Conservation (phyloP, 2,888 invertebrate genomes). For the Erebia epiphron region DNA sequence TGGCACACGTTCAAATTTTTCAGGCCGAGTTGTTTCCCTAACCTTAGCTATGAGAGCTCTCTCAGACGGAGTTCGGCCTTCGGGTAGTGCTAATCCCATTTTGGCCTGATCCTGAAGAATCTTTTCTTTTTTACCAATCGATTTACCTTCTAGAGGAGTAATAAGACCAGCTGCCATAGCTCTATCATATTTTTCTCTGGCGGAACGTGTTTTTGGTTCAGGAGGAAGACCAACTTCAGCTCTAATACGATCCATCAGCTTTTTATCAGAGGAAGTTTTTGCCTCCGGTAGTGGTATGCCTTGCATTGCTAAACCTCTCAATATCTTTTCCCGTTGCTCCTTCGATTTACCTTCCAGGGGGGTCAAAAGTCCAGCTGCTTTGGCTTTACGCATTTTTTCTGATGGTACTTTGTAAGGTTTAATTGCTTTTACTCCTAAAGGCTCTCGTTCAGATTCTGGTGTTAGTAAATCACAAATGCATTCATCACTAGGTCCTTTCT, state of each 20-base stretch:
- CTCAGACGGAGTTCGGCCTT: too few species aligned
- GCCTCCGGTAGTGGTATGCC: constrained; percentile 45
- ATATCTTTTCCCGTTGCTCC: constrained; percentile 45
- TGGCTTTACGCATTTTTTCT: constrained; percentile 29
- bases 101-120: too few species aligned
- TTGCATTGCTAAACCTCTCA: constrained; percentile 39
- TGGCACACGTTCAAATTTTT: constrained; percentile 22
- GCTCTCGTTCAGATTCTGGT: constrained; percentile 41
- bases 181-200: too few species aligned
- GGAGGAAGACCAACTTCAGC: too few species aligned
- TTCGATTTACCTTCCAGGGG: constrained; percentile 46
- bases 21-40: constrained; percentile 12
- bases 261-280: constrained; percentile 29
- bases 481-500: constrained; percentile 52
- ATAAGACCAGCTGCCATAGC: too few species aligned
- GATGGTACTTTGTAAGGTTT: constrained; percentile 20
- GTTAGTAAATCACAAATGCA: constrained; percentile 49
- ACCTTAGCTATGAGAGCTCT: constrained; percentile 28
- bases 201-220: too few species aligned
- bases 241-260: too few species aligned
- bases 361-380: constrained; percentile 47
- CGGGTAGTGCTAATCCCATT: too few species aligned
- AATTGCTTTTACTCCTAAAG: constrained; percentile 29
- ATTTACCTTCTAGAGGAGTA: too few species aligned
- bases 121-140: too few species aligned